Conservation (phyloP, 2,888 invertebrate genomes). For the Caenorhabditis sp. region DNA sequence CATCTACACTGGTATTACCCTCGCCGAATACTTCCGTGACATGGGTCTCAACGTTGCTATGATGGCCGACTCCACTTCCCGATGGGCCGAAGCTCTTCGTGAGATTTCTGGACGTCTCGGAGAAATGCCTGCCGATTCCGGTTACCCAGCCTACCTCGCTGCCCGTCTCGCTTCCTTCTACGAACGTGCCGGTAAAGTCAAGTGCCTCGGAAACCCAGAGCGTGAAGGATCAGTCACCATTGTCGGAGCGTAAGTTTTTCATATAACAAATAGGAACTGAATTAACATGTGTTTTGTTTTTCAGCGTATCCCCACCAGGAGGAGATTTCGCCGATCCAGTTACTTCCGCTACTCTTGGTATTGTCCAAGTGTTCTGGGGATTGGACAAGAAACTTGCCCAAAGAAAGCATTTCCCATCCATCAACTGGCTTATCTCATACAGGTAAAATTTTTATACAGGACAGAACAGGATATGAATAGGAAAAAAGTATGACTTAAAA, state of each 20-base stretch:
- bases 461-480: neutral
- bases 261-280: neutral
- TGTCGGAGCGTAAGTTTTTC: slow-evolving; percentile 83
- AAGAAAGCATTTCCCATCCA: slow-evolving; percentile 98
- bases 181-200: slow-evolving; percentile 96
- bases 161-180: slow-evolving; percentile 98
- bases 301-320: slow-evolving; percentile 81
- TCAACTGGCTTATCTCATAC: slow-evolving; percentile 99
- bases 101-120: slow-evolving; percentile 99
- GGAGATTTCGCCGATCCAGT: slow-evolving; percentile 99
- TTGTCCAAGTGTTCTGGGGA: slow-evolving; percentile 80
- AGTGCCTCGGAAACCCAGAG: slow-evolving; percentile 79
- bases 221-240: slow-evolving; percentile 98
- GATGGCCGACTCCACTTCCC: slow-evolving; percentile 99
- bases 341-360: slow-evolving; percentile 93
- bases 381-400: slow-evolving; percentile 76
- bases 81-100: slow-evolving; percentile 99
- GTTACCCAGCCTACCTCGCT: slow-evolving; percentile 98
- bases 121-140: slow-evolving; percentile 97
- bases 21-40: slow-evolving; percentile 87
- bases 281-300: neutral
- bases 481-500: slow-evolving; percentile 38
- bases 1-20: slow-evolving; percentile 96
- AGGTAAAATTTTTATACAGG: slow-evolving; percentile 1
- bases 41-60: slow-evolving; percentile 99